Conservation (phyloP, 2,797 vertebrate genomes). For the Karalla daura region DNA sequence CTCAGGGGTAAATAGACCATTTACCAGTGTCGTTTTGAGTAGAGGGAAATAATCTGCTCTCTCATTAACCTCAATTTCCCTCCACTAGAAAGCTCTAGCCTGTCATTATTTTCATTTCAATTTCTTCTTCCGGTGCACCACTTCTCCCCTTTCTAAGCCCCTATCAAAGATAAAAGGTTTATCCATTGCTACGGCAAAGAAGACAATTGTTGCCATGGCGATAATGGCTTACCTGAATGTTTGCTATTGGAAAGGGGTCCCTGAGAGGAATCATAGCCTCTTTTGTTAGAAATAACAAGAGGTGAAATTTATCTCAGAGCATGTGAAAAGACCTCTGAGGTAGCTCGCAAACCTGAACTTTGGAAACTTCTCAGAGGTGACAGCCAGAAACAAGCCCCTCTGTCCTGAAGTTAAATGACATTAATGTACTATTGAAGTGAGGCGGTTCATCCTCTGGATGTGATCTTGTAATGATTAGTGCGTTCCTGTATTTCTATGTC, state of each 20-base stretch:
- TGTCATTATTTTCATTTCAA: slow-evolving; percentile 27
- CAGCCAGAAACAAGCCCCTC: neutral
- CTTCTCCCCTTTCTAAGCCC: slow-evolving; percentile 21
- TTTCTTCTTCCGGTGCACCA: slow-evolving; percentile 17
- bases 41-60: slow-evolving; percentile 25
- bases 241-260: neutral
- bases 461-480: neutral
- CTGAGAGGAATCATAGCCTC: neutral
- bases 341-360: neutral
- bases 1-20: slow-evolving; percentile 13
- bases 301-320: neutral
- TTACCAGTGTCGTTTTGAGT: neutral
- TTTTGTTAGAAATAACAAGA: neutral
- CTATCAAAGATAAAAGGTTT: slow-evolving; percentile 35
- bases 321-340: neutral
- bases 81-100: neutral
- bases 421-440: neutral
- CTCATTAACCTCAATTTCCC: slow-evolving; percentile 48
- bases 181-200: neutral
- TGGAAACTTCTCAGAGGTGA: neutral
- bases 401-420: neutral
- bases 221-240: slow-evolving; percentile 10
- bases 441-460: too few relatives aligned
- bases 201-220: slow-evolving; percentile 29
- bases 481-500: neutral